Evolutionary conservation across 2,888 invertebrate species (phyloP), one percentile per base, ranked within the genome.

Genomic region (Oegoconia quadripuncta): DNA sequence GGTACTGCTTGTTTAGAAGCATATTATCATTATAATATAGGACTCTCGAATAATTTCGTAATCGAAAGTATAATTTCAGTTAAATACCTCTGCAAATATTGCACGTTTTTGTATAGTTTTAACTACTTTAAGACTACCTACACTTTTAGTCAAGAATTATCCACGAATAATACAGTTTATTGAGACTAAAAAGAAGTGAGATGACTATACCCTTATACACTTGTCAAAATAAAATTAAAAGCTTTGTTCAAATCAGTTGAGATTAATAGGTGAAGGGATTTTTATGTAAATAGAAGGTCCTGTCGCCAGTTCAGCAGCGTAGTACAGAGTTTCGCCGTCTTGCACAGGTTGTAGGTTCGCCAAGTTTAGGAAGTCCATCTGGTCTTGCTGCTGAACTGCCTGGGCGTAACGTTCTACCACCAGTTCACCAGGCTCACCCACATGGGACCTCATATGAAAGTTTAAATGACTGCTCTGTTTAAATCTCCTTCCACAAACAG

Each of bases 381-480:
- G 67, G 22, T 52, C 56, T 25, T 70, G 63, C 5, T 59, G 58
- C 12, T 61, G 62, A 5, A 65, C 50, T 0, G 50, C 63, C 33
- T 68, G 70, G 12, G 62, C 57, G 39, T 74, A 80, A 20, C 59
- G 62, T 5, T 77, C 74, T 45, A 72, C 55, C 0, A 59, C 47
- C 23, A 74, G 48, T 1, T 63, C 56, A 12, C 59, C 59, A 8
- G 48, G 37, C 18, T 72, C 74, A 0, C 64, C 64, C 1, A 73
- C 55, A 47, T 88, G 88, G 2, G 84, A 83, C 1, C 82, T 68
- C 74, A 84, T 74, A 48, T 88, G 88, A 41, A 86, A 84, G 43
- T 87, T 88, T 37, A 87, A 60, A 50, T 88, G 87, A 46, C 87
- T 84, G 41, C 82, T 83, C 55, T 88, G 88, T 37, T 88, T 88